Evolutionary conservation across 2,113 vertebrate species (phyloP).

Genomic region (Nothocercus nigrocapillus): DNA sequence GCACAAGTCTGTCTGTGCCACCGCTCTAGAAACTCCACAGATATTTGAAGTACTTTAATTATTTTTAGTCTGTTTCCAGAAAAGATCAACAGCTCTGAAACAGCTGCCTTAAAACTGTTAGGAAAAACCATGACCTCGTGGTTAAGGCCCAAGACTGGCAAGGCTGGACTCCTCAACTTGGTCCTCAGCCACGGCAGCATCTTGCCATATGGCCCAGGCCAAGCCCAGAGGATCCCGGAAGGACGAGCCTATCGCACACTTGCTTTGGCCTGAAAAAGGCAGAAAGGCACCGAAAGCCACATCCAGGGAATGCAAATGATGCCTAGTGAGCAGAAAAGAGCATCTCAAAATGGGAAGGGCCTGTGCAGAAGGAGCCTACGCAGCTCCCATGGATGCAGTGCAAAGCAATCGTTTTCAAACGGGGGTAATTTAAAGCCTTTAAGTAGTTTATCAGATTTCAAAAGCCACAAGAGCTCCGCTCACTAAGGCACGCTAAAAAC

Average conservation of each 20-base stretch:
- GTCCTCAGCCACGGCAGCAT: not conserved
- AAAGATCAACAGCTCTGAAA: not conserved
- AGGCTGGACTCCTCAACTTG: not conserved
- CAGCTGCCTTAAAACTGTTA: not conserved
- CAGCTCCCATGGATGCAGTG: fast-evolving
- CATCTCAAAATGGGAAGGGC: not conserved
- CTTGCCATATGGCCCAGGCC: not conserved
- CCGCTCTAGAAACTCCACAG: not conserved
- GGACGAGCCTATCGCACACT: not conserved
- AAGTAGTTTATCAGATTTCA: not conserved
- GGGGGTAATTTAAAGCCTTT: fast-evolving
- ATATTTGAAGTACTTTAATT: not conserved
- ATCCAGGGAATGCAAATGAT: not conserved
- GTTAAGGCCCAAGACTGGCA: not conserved
- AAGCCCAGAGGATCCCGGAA: not conserved
- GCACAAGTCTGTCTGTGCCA: not conserved
- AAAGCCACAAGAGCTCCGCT: not conserved
- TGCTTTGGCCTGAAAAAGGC: not conserved
- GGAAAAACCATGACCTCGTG: not conserved
- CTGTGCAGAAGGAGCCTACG: not conserved
- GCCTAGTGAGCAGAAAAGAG: not conserved
- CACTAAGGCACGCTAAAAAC: not conserved
- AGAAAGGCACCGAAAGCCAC: not conserved
- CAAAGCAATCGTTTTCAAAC: not conserved
- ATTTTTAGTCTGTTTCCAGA: not conserved